Base-by-base conservation (phyloP, 2,797 vertebrate genomes). In the Phrynocephalus forsythii region DNA sequence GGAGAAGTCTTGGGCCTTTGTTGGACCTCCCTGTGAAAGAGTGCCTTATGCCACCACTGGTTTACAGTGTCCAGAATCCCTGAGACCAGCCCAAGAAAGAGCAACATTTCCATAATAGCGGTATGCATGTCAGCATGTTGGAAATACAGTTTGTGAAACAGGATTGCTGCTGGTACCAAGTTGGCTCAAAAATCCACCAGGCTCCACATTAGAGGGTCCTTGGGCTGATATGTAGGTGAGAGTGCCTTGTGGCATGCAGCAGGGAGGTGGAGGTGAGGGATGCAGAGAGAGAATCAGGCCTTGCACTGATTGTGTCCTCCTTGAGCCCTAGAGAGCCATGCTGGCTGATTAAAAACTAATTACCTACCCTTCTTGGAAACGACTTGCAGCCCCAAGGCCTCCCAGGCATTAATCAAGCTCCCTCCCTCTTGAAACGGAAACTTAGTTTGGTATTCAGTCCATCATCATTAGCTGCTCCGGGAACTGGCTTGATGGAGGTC, bases 331-430 rank as follows among this genome's bases (percentile, higher is more conserved):
- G 48, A 92, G 82, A 90, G 86, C 71, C 76, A 86, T 71, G 83
- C 63, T 80, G 87, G 83, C 87, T 88, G 87, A 88, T 93, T 93
- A 67, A 89, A 91, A 87, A n/a, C 88, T 91, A 93, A 93, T 93
- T 92, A 87, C 87, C 66, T 91, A 86, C 86, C 68, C 90, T 68
- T 81, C 84, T 73, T 20, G 63, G 86, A 68, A 90, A 67, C 83
- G 1, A 76, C 71, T 3, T 94, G 75, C 22, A 3, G 73, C 86
- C 86, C 75, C 87, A 88, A 91, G 84, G 86, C 85, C 87, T 92
- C 50, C 11, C 68, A 83, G 84, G 79, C 71, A 80, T 73, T 92
- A 87, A 90, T 83, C 77, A 63, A 90, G 88, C 52, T 24, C 48
- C 87, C 91, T 67, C 44, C 68, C 89, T 68, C 50, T 28, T 1